Conservation (phyloP, 1,140 invertebrate genomes). For the Brachionus paranguensis region DNA sequence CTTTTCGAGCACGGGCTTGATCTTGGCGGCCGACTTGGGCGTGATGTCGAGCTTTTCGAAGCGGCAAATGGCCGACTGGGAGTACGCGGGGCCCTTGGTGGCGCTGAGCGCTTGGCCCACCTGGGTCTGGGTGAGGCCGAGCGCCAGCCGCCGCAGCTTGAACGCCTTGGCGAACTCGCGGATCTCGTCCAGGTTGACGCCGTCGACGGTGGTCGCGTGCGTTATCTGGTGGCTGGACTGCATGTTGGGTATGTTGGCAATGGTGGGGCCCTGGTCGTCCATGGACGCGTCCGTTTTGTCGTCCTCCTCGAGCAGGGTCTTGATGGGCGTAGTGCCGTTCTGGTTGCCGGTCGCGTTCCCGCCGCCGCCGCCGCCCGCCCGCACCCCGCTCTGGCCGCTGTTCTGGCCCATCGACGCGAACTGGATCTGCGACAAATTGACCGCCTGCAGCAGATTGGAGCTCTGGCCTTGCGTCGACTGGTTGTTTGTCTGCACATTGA, state of each 20-base stretch:
- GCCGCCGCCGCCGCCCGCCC: neutral
- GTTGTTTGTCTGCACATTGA: neutral
- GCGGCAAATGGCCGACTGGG: constrained; percentile 97
- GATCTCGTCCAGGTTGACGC: constrained; percentile 92
- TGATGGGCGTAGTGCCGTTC: constrained; percentile 34
- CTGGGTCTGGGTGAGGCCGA: constrained; percentile 92
- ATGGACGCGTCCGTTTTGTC: neutral
- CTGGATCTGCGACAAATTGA: constrained; percentile 15
- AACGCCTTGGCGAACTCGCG: constrained; percentile 96
- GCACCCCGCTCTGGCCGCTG: neutral
- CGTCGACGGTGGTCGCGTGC: constrained; percentile 74
- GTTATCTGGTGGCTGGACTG: neutral
- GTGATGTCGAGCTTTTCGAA: constrained; percentile 99
- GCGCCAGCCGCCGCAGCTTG: constrained; percentile 79
- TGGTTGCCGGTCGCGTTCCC: neutral
- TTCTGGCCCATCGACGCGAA: neutral
- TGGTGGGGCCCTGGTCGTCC: constrained; percentile 23
- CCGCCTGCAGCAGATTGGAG: neutral
- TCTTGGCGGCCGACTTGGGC: constrained; percentile 97
- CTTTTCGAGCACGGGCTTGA: constrained; percentile 90
- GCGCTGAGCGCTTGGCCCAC: constrained; percentile 76
- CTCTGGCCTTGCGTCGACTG: neutral
- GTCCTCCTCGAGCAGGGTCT: constrained; percentile 28
- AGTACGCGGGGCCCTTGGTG: constrained; percentile 92
- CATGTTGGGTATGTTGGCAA: constrained; percentile 11